These are phyloP conservation scores for Dryobates pubescens DNA, from an alignment of 2,797 vertebrate species.

Conservation along the genomic window DNA sequence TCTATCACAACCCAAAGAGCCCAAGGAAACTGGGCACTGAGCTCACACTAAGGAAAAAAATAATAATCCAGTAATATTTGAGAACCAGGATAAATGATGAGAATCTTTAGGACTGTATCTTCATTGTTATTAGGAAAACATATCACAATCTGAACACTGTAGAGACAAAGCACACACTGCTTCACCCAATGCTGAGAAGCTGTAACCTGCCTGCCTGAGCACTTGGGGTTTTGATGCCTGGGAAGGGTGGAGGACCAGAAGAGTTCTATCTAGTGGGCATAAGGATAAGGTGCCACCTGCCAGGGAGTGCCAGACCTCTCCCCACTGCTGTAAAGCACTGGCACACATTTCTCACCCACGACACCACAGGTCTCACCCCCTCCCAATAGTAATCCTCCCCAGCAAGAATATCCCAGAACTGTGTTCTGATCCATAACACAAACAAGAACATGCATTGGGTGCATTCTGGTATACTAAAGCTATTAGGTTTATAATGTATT, in stretches of 20 bases:
- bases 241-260: not conserved
- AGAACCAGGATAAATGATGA: not conserved
- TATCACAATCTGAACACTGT: not conserved
- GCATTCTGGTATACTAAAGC: not conserved
- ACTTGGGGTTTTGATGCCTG: rapidly evolving
- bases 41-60: not conserved
- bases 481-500: not conserved
- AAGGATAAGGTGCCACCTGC: not conserved
- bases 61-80: not conserved
- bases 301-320: rapidly evolving
- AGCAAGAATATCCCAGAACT: not conserved
- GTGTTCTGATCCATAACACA: not conserved
- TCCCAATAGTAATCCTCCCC: not conserved
- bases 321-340: rapidly evolving
- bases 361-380: not conserved
- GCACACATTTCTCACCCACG: rapidly evolving
- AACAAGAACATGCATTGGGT: rapidly evolving
- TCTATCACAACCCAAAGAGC: not conserved
- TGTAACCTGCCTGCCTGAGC: not conserved
- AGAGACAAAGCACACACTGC: not conserved
- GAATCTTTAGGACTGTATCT: not conserved
- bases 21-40: not conserved
- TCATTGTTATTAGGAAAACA: not conserved
- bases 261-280: not conserved
- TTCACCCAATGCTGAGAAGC: not conserved